A percentile compares a stretch with the other conserved stretches of the same genome.
Conservation (phyloP, 2,888 invertebrate species). For the Drosophila helvetica region DNA sequence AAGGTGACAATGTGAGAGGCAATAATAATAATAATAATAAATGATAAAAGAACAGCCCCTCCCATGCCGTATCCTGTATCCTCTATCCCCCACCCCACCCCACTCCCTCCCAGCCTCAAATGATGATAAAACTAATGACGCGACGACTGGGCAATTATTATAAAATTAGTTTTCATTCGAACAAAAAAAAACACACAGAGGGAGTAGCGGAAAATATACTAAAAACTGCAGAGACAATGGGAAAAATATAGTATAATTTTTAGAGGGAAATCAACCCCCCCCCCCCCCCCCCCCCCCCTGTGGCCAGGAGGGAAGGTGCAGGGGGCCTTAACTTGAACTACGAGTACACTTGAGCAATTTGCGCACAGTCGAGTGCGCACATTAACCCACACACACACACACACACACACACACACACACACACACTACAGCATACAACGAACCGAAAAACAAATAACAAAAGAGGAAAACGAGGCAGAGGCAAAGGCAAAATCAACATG, state of each 20-base stretch:
- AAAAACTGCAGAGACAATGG: not conserved
- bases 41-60: conserved; percentile 1
- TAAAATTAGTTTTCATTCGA: conserved; percentile 51
- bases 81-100: not conserved
- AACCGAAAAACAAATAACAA: conserved; percentile 54
- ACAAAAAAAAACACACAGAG: conserved; percentile 3
- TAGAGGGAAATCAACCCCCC: not conserved
- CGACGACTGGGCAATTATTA: conserved; percentile 64
- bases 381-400: conserved; percentile 60
- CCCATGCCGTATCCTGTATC: not conserved
- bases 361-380: conserved; percentile 79
- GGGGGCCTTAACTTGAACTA: conserved; percentile 65
- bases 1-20: conserved; percentile 71
- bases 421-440: conserved; percentile 21
- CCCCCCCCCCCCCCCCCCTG: too few species aligned
- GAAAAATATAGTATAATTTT: conserved; percentile 31
- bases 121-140: conserved; percentile 74
- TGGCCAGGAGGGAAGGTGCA: not conserved
- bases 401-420: conserved; percentile 35
- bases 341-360: conserved; percentile 75
- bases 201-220: not conserved
- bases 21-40: conserved; percentile 58
- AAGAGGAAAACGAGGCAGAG: conserved; percentile 16
- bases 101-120: conserved; percentile 12
- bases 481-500: conserved; percentile 72